phyloP scores from a whole-genome alignment of 2,113 vertebrate species.

The pig (Sus scrofa) region T2T-Sscrofa CM000830.6:113221501-113222000 shows the following conservation, averaged over 20 bases:
- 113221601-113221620: neutral
- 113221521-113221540: neutral
- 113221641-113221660: too few species aligned
- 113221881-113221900: neutral
- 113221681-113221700: neutral
- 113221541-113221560: neutral
- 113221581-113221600: neutral
- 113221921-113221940: neutral
- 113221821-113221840: slow-evolving; percentile 23
- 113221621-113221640: too few species aligned
- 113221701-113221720: neutral
- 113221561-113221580: too few species aligned
- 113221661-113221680: neutral
- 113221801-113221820: neutral
- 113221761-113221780: neutral
- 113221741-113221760: neutral
- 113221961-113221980: neutral
- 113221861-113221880: neutral
- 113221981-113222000: neutral
- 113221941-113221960: neutral
- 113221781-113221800: neutral
- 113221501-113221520: neutral
- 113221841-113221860: neutral
- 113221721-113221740: neutral
- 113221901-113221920: neutral